phyloP scores from a whole-genome alignment of 2,888 invertebrate genomes.

The Drosophila merina region DNA sequence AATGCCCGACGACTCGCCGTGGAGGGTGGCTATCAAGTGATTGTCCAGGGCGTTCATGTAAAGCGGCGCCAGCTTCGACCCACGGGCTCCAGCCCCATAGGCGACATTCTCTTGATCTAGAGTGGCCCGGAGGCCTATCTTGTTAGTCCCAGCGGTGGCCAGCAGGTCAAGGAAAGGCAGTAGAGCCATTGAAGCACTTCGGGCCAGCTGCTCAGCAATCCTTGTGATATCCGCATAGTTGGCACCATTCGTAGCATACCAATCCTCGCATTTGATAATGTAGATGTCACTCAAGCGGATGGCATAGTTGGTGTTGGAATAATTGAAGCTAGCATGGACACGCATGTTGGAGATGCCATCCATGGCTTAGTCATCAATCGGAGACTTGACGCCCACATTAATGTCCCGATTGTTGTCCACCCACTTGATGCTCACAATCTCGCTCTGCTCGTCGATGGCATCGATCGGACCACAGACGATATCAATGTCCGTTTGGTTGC shows the following conservation, averaged over 20 bases:
- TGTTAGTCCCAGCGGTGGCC: conserved; percentile 87
- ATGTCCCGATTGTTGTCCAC: conserved; percentile 90
- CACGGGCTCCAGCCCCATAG: conserved; percentile 91
- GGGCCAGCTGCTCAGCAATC: conserved; percentile 90
- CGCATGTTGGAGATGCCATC: conserved; percentile 91
- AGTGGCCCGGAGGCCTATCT: conserved; percentile 89
- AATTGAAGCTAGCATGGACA: conserved; percentile 92
- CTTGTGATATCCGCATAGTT: conserved; percentile 86
- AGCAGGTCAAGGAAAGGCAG: conserved; percentile 89
- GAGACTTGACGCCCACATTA: conserved; percentile 90
- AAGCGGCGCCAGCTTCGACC: conserved; percentile 87
- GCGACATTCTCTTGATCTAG: conserved; percentile 91
- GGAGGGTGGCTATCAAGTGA: conserved; percentile 91
- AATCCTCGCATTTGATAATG: conserved; percentile 86
- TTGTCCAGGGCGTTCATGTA: conserved; percentile 93
- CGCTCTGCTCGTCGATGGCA: conserved; percentile 86
- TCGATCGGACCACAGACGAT: conserved; percentile 89
- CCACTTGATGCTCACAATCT: conserved; percentile 90
- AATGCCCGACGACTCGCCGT: conserved; percentile 89
- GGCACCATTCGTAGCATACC: conserved; percentile 74
- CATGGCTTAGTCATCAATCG: conserved; percentile 89
- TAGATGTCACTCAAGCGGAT: conserved; percentile 94
- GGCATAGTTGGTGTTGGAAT: conserved; percentile 86
- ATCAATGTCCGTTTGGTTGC: conserved; percentile 90
- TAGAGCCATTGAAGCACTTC: conserved; percentile 90